A percentile compares a stretch with the other conserved stretches of the same genome.
phyloP scores from a whole-genome alignment of 1,140 invertebrate species.

The Eumaeus atala region DNA sequence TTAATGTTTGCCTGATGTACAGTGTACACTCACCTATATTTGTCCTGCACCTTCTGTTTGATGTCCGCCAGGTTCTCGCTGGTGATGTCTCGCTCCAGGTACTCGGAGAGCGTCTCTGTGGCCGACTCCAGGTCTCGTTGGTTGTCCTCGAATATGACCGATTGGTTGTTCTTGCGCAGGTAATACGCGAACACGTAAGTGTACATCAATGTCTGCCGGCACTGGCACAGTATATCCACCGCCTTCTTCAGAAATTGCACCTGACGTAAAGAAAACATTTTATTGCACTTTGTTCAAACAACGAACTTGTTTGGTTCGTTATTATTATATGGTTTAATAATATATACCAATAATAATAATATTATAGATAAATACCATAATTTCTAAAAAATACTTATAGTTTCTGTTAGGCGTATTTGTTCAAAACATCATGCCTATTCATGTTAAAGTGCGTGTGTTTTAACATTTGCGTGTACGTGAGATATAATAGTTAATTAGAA shows the following conservation, averaged over 20 bases:
- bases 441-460: too few species aligned
- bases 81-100: slow-evolving; percentile 98
- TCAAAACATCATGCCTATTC: too few species aligned
- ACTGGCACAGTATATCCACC: slow-evolving; percentile 97
- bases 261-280: slow-evolving; percentile 69
- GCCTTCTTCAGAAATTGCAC: slow-evolving; percentile 98
- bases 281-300: too few species aligned
- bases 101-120: slow-evolving; percentile 97
- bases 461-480: too few species aligned
- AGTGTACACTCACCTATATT: slow-evolving; percentile 86
- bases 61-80: slow-evolving; percentile 98
- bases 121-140: slow-evolving; percentile 98
- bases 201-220: slow-evolving; percentile 98
- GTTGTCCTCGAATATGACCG: slow-evolving; percentile 99
- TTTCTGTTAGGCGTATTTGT: too few species aligned
- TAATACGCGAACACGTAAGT: slow-evolving; percentile 99
- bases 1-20: too few species aligned
- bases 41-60: slow-evolving; percentile 99
- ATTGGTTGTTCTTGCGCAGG: slow-evolving; percentile 98
- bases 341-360: too few species aligned
- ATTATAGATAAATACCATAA: too few species aligned
- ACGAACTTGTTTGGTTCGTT: too few species aligned
- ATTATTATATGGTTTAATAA: too few species aligned
- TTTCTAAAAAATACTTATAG: too few species aligned
- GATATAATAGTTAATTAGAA: too few species aligned